Percentiles rank a stretch among this genome's conserved stretches.
phyloP scores from a whole-genome alignment of 2,797 vertebrate genomes.

The Cichlasoma orientale region DNA sequence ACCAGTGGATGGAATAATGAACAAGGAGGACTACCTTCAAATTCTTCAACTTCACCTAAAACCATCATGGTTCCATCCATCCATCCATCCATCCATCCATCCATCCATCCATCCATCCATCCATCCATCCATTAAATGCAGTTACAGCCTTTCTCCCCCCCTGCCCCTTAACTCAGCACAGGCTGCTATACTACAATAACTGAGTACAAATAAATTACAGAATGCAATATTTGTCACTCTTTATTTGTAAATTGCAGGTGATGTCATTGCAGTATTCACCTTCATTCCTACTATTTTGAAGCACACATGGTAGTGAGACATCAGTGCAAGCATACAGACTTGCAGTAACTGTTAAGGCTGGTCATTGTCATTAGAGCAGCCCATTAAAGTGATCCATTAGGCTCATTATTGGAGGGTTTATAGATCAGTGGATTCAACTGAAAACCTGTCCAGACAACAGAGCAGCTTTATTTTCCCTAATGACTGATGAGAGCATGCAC shows the following conservation, averaged over 20 bases:
- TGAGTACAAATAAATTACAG: neutral
- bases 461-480: neutral
- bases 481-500: neutral
- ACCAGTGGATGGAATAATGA: too few relatives aligned
- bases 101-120: too few relatives aligned
- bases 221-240: neutral
- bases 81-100: too few relatives aligned
- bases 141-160: too few relatives aligned
- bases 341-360: neutral
- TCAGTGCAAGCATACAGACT: neutral
- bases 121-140: too few relatives aligned
- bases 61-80: too few relatives aligned
- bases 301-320: neutral
- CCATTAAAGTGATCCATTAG: conserved; percentile 18
- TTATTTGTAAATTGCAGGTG: neutral
- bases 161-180: too few relatives aligned
- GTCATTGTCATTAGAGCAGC: neutral
- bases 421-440: neutral
- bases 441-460: neutral
- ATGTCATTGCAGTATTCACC: neutral
- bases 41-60: too few relatives aligned
- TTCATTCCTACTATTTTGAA: neutral
- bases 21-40: too few relatives aligned
- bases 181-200: neutral
- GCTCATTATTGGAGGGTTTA: neutral